A percentile compares a stretch with the other conserved stretches of the same genome.
These are phyloP conservation scores for Nannoperca obscura DNA, from an alignment of 2,797 vertebrate species.

Conservation along the genomic window DNA sequence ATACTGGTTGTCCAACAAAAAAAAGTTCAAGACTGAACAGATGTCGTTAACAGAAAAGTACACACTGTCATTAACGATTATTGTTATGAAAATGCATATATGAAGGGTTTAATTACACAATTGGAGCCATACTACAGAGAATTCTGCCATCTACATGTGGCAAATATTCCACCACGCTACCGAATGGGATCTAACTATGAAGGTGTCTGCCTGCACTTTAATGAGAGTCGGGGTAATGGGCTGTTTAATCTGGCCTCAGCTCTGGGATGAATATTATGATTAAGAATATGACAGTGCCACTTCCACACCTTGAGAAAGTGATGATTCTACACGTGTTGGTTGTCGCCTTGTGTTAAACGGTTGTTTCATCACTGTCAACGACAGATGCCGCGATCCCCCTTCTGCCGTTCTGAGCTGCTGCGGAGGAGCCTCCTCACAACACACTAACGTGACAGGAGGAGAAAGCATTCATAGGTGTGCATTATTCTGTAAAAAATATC, in stretches of 20 bases:
- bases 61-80: not conserved
- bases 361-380: slow-evolving; percentile 80
- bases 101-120: slow-evolving; percentile 14
- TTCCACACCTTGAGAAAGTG: slow-evolving; percentile 82
- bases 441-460: slow-evolving; percentile 49
- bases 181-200: slow-evolving; percentile 33
- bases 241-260: slow-evolving; percentile 77
- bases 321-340: slow-evolving; percentile 80
- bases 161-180: slow-evolving; percentile 7
- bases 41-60: not conserved
- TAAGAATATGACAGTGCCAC: slow-evolving; percentile 80
- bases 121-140: not conserved
- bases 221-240: slow-evolving; percentile 75
- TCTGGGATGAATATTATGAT: slow-evolving; percentile 77
- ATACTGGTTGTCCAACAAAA: not conserved
- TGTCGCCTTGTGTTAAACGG: slow-evolving; percentile 80
- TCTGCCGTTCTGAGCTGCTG: slow-evolving; percentile 55
- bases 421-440: slow-evolving; percentile 50
- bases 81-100: not conserved
- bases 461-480: slow-evolving; percentile 36
- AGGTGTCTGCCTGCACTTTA: slow-evolving; percentile 66
- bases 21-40: not conserved
- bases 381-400: slow-evolving; percentile 65
- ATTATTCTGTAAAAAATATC: slow-evolving; percentile 58
- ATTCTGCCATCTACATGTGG: slow-evolving; percentile 3